phyloP scores from a whole-genome alignment of 2,113 vertebrate genomes.

The Otis tarda region DNA sequence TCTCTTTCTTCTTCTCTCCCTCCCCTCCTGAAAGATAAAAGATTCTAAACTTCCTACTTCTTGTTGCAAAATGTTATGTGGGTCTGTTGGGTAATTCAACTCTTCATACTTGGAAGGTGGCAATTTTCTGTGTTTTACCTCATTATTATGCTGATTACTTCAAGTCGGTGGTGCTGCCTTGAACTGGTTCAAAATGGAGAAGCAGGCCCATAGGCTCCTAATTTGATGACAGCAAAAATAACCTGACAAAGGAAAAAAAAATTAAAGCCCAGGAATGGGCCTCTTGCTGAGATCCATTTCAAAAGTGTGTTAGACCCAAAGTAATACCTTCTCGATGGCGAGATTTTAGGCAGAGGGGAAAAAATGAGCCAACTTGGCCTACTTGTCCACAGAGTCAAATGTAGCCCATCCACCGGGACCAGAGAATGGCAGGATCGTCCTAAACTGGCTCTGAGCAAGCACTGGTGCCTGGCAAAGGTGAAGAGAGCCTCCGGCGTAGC shows the following conservation, averaged over 20 bases:
- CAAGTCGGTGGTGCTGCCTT: neutral
- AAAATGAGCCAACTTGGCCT: neutral
- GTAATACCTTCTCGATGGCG: rapidly evolving
- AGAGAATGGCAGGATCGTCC: neutral
- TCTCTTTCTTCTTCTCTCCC: neutral
- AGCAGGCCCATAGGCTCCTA: neutral
- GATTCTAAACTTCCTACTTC: neutral
- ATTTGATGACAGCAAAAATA: neutral
- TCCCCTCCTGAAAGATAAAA: neutral
- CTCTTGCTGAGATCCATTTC: neutral
- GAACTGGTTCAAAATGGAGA: neutral
- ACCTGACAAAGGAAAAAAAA: neutral
- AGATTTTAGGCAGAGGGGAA: neutral
- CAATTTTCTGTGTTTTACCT: neutral
- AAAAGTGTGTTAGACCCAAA: neutral
- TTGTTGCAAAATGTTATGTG: neutral
- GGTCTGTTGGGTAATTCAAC: neutral
- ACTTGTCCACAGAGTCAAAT: neutral
- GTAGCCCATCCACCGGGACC: neutral
- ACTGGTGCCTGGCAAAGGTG: neutral
- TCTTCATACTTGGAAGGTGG: neutral
- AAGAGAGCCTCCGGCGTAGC: neutral
- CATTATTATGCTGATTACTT: neutral
- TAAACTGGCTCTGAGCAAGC: neutral
- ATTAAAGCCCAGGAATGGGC: neutral